These are phyloP conservation scores for Vannuccia rotundouncinata DNA, from an alignment of 2,888 invertebrate genomes.

Conservation along the genomic window DNA sequence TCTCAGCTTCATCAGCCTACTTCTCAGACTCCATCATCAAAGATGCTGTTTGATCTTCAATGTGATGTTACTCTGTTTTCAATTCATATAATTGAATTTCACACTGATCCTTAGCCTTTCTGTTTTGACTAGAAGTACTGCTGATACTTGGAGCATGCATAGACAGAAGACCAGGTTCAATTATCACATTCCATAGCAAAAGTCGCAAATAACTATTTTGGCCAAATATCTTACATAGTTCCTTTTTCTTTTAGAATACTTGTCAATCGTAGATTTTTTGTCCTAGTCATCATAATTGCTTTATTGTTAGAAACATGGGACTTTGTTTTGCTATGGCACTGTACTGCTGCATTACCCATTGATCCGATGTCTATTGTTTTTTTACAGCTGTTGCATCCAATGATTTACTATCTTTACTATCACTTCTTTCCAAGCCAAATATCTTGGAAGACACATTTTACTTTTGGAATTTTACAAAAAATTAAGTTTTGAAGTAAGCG, in stretches of 20 bases:
- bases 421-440: background rate
- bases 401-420: background rate
- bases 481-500: background rate
- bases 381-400: background rate
- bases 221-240: background rate
- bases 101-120: too few species aligned
- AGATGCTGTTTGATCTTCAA: too few species aligned
- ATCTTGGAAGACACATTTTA: background rate
- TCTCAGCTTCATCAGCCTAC: too few species aligned
- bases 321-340: background rate
- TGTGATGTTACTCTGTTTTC: too few species aligned
- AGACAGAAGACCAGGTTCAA: too few species aligned
- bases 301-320: background rate
- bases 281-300: background rate
- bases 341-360: background rate
- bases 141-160: too few species aligned
- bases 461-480: background rate
- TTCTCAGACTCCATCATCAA: too few species aligned
- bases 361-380: background rate
- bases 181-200: background rate
- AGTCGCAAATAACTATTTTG: too few species aligned
- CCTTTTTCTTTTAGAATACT: background rate
- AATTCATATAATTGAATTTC: too few species aligned
- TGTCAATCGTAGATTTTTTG: background rate
- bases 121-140: too few species aligned